Evolutionary conservation across 2,797 vertebrate genomes (phyloP).

Genomic region (Zonotrichia albicollis): DNA sequence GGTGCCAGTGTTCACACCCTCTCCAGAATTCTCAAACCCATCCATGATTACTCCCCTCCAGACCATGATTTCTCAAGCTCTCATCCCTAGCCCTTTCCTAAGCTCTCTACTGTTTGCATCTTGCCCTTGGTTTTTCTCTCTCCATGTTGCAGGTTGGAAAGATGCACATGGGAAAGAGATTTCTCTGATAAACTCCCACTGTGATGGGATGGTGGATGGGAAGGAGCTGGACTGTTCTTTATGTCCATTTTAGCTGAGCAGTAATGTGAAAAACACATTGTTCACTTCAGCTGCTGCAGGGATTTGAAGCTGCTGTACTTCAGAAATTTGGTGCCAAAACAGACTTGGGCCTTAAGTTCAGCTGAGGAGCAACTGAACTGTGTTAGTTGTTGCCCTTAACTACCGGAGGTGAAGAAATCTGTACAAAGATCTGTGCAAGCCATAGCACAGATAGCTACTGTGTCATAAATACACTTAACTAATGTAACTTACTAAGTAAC

Average conservation of each 20-base stretch:
- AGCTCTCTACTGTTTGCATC: fast-evolving
- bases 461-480: neutral
- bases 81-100: neutral
- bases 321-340: neutral
- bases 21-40: no score
- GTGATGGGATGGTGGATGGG: neutral
- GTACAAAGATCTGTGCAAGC: neutral
- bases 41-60: fast-evolving
- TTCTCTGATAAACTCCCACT: neutral
- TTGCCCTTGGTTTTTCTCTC: no score
- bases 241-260: neutral
- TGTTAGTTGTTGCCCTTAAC: neutral
- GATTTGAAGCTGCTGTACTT: neutral
- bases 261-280: neutral
- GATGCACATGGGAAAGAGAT: neutral
- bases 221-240: fast-evolving
- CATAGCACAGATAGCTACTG: neutral
- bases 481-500: neutral
- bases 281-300: neutral
- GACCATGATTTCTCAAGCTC: neutral
- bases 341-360: neutral
- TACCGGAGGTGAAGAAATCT: neutral
- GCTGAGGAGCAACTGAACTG: neutral
- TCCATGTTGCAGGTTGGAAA: neutral
- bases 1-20: fast-evolving